Evolutionary conservation across 2,888 invertebrate genomes (phyloP).

Genomic region (Scaptomyza tumidula): DNA sequence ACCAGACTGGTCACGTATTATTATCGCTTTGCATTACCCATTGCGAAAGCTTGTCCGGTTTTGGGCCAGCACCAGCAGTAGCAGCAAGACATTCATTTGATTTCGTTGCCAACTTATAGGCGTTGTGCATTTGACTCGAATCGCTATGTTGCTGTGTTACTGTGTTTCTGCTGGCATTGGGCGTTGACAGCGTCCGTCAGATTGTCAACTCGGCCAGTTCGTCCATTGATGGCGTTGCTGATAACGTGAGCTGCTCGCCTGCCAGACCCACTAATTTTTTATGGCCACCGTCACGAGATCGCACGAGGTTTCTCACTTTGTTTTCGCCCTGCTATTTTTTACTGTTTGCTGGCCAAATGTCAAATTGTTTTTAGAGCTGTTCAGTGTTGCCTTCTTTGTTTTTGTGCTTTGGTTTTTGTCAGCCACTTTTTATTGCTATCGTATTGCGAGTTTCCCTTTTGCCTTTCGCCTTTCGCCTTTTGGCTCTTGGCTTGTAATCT

Average conservation of each 20-base stretch:
- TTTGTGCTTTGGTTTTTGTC: conserved; percentile 37
- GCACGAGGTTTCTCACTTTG: conserved; percentile 16
- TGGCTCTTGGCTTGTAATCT: conserved; percentile 63
- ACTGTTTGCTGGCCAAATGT: conserved; percentile 73
- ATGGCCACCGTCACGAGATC: conserved; percentile 59
- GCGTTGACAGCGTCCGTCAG: conserved; percentile 71
- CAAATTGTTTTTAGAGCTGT: conserved; percentile 78
- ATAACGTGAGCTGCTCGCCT: conserved; percentile 62
- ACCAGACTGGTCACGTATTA: conserved; percentile 74
- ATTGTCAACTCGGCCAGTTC: conserved; percentile 49
- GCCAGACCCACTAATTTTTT: conserved; percentile 77
- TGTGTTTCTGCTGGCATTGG: conserved; percentile 20
- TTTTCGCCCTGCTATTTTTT: conserved; percentile 9
- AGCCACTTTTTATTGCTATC: conserved; percentile 68
- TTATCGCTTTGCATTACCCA: conserved; percentile 67
- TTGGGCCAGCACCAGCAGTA: conserved; percentile 32
- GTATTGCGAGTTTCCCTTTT: conserved; percentile 52
- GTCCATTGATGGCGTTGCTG: conserved; percentile 71
- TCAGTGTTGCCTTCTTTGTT: conserved; percentile 41
- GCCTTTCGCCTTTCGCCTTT: conserved; percentile 25
- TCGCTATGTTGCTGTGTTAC: conserved; percentile 32
- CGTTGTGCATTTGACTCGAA: conserved; percentile 56
- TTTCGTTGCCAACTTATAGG: conserved; percentile 72
- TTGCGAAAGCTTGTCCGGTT: conserved; percentile 52
- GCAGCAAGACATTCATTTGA: conserved; percentile 59